These are phyloP conservation scores for Apolygus lucorum DNA, from an alignment of 1,140 invertebrate genomes.

Conservation along the genomic window DNA sequence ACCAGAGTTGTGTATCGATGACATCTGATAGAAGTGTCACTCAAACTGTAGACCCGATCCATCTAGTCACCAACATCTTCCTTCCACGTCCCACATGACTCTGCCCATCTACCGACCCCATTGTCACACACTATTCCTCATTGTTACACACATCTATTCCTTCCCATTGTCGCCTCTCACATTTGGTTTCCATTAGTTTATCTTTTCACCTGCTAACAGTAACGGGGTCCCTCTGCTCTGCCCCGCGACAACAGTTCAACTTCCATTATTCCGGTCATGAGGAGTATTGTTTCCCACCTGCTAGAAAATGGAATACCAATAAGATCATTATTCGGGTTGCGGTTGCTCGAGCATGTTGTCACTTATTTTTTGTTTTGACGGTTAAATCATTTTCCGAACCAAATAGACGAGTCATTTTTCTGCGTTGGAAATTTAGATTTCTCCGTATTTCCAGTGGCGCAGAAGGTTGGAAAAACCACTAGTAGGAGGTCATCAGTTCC, in stretches of 20 bases:
- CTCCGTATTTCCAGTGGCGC: too few relatives aligned
- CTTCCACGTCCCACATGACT: slow-evolving; percentile 5
- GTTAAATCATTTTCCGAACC: not conserved
- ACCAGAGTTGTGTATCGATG: slow-evolving; percentile 13
- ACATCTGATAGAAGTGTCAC: slow-evolving; percentile 14
- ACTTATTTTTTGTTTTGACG: too few relatives aligned
- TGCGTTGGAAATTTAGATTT: too few relatives aligned
- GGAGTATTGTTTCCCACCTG: not conserved
- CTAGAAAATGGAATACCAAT: slow-evolving; percentile 4
- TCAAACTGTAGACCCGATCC: slow-evolving; percentile 14
- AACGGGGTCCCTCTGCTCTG: not conserved
- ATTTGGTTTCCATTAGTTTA: slow-evolving; percentile 15
- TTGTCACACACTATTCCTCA: slow-evolving; percentile 7
- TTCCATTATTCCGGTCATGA: not conserved
- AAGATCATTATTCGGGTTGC: too few relatives aligned
- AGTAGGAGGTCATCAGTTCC: too few relatives aligned
- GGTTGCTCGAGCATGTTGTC: too few relatives aligned
- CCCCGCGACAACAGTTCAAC: not conserved
- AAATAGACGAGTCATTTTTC: too few relatives aligned
- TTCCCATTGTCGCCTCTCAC: not conserved
- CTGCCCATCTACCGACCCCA: not conserved
- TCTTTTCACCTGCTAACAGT: not conserved
- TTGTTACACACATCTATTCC: slow-evolving; percentile 15
- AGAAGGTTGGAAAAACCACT: too few relatives aligned
- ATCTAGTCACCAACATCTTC: slow-evolving; percentile 8